Conservation (phyloP, 1,140 invertebrate species). For the Orius laevigatus region DNA sequence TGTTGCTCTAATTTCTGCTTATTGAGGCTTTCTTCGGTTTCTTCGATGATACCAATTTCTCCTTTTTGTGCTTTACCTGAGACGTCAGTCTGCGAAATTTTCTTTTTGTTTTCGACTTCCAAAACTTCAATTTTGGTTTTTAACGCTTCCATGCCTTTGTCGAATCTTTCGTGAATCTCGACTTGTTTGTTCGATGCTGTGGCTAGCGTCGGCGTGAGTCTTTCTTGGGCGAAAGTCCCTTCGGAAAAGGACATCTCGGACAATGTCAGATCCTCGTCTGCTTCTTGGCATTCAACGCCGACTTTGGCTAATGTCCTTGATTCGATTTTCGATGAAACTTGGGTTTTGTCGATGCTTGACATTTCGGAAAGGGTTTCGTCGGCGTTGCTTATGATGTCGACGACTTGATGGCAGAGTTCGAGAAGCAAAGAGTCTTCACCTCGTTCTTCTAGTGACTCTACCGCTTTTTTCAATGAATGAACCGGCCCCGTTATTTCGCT, state of each 20-base stretch:
- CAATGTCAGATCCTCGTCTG: background rate
- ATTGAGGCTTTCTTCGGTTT: too few species aligned
- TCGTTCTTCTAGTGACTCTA: constrained; percentile 9
- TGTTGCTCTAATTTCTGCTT: too few species aligned
- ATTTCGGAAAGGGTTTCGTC: constrained; percentile 11
- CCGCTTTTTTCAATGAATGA: background rate
- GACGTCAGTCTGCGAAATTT: background rate
- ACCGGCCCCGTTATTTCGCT: constrained; percentile 2
- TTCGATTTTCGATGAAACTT: too few species aligned
- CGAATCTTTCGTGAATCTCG: constrained; percentile 3
- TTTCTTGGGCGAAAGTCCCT: background rate
- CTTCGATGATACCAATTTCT: constrained; percentile 12
- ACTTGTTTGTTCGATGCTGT: constrained; percentile 8
- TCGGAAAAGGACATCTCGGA: background rate
- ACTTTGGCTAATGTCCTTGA: background rate
- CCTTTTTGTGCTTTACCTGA: background rate
- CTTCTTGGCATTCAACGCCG: background rate
- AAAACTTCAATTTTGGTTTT: background rate
- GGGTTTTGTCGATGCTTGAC: constrained; percentile 1
- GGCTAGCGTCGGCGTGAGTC: background rate
- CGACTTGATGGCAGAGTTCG: constrained; percentile 13
- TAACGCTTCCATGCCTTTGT: constrained; percentile 1
- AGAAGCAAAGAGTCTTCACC: constrained; percentile 9
- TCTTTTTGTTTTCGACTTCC: background rate
- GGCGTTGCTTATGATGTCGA: constrained; percentile 14